These are phyloP conservation scores for Ophiodon elongatus DNA, from an alignment of 2,113 vertebrate species.

Conservation along the genomic window DNA sequence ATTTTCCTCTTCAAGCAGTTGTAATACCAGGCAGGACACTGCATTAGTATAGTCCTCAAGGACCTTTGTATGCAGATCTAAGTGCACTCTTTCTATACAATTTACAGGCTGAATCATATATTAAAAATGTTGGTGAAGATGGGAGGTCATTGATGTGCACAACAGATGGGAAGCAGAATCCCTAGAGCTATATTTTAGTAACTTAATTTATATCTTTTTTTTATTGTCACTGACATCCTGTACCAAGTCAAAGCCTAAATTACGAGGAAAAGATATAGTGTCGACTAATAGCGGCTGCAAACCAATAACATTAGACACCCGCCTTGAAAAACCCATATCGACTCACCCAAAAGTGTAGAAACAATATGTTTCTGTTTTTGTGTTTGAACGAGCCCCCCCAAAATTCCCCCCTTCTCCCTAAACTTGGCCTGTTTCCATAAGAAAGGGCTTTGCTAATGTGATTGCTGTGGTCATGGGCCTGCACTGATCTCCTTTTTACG, in stretches of 20 bases:
- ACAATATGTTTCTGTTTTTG: constrained; percentile 40
- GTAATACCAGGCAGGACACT: not conserved
- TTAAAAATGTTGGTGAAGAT: not conserved
- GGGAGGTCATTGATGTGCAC: not conserved
- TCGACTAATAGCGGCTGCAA: not conserved
- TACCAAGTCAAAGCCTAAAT: not conserved
- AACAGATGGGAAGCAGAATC: not conserved
- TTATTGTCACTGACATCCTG: not conserved
- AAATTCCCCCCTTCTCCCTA: constrained; percentile 37
- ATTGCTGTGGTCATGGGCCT: constrained; percentile 78
- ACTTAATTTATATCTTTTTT: not conserved
- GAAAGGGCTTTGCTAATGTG: constrained; percentile 75
- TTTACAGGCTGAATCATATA: not conserved
- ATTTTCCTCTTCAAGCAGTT: not conserved
- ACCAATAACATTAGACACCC: not conserved
- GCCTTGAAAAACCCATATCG: not conserved
- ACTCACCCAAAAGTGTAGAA: constrained; percentile 6
- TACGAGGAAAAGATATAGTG: not conserved
- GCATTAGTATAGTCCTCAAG: not conserved
- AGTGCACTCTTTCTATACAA: not conserved
- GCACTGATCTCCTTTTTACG: constrained; percentile 78
- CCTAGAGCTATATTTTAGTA: not conserved
- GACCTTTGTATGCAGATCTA: not conserved
- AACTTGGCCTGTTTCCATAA: constrained; percentile 72
- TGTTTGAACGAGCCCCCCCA: constrained; percentile 35